Base-by-base conservation (phyloP, 2,113 vertebrate species). In the Sula dactylatra region DNA sequence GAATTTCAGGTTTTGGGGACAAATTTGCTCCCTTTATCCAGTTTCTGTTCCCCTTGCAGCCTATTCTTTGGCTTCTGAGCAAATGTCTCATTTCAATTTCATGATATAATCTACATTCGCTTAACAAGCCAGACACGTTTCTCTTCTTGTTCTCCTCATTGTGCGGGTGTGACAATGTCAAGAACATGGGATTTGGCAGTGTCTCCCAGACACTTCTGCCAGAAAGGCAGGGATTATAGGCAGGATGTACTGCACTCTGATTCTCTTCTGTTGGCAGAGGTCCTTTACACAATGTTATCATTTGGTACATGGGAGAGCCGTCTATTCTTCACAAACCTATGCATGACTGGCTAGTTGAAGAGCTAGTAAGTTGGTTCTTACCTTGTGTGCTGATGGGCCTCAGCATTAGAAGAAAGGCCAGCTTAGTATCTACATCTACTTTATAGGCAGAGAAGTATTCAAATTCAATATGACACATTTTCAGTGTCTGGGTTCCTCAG, bases 61-160 rank as follows among this genome's bases (percentile, higher is more conserved):
- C 59, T 83, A 4, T 73, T 91, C 42, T 90, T 55, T 73, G 21
- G 44, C 49, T 81, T 80, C 36, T 78, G 47, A 84, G 52, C 25
- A 56, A 65, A 55, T 7, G 9, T 14, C 31, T 70, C 4, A 2
- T 93, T 55, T 85, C 19, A 15, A 17, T 77, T 77, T 90, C n/a
- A 10, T 29, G 34, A 24, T 62, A 16, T 5, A 40, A 10, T 74
- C 10, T 17, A 4, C 5, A 6, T 32, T 91, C 12, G 4, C 7
- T 6, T 45, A 73, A 73, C 1, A 3, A 69, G 32, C 19, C 71
- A 80, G 58, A 27, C 45, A 49, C 0, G 0, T 55, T 88, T 90
- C 31, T 50, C 9, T 24, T 89, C 32, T 82, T 52, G 25, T 38
- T 86, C 49, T 83, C 22, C 42, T 7, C 0, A 0, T 64, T 67